Evolutionary conservation across 2,797 vertebrate genomes (phyloP), one percentile per base, ranked within the genome.

Genomic region (Vireo griseus): DNA sequence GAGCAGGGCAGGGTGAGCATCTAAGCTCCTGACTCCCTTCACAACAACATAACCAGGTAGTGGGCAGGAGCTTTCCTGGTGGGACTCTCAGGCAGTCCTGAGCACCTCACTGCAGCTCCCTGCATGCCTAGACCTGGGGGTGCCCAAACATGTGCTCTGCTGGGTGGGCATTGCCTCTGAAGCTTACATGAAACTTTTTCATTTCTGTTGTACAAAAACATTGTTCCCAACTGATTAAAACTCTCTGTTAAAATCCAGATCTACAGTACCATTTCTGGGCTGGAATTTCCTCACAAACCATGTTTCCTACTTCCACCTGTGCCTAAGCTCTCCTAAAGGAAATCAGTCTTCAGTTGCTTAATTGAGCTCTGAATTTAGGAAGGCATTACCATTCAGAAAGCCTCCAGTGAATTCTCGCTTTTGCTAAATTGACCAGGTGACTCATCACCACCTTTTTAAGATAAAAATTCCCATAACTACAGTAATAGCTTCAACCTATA

Each of bases 301-400:
- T 21, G 10, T 73, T 91, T 50, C 50, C 77, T 63, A 26, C 63
- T 86, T 92, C 50, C 58, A 86, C 50, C 47, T 72, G 31, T 75
- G 84, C 52, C 54, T 86, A 74, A 94, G 28, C 10, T 83, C 50
- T 94, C 91, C 68, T 91, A 50, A 77, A 93, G 62, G 78, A 93
- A 88, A 89, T 83, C 68, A 69, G 42, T 92, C 81, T 80, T 87
- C 12, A 66, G 88, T 13, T 83, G 45, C 72, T 91, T 88, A 94
- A 94, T 82, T 91, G 89, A 91, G 58, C 86, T 93, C 78, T 74
- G 68, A 77, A 57, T 94, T 88, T 80, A 89, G 72, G 81, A 94
- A 88, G 47, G 20, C 29, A 94, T 93, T 95, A 88, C 39, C 26
- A 54, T 89, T 86, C 45, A 79, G 61, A 94, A 82, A 86, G 31